These are phyloP conservation scores for Pogonophryne albipinna DNA, from an alignment of 2,797 vertebrate species.

Conservation along the genomic window DNA sequence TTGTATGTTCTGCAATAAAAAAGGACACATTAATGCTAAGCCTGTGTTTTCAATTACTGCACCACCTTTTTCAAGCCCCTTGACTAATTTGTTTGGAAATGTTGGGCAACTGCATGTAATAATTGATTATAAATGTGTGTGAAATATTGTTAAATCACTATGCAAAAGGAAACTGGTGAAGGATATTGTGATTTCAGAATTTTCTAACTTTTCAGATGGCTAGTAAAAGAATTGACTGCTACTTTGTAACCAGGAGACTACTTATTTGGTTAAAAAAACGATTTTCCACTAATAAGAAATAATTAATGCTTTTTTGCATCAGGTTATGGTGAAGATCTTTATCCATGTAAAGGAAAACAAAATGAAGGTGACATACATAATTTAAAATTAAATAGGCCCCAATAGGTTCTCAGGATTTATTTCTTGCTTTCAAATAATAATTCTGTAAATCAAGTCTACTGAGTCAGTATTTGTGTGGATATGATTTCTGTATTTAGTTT, in stretches of 20 bases:
- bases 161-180: background rate
- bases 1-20: slow-evolving; percentile 85
- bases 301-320: background rate
- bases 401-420: too few relatives aligned
- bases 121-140: background rate
- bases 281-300: too few relatives aligned
- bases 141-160: background rate
- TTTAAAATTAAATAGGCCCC: too few relatives aligned
- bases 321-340: background rate
- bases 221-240: background rate
- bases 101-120: background rate
- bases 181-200: background rate
- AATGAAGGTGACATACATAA: background rate
- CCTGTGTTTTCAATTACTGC: slow-evolving; percentile 49
- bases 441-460: too few relatives aligned
- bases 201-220: background rate
- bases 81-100: slow-evolving; percentile 3
- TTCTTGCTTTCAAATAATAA: too few relatives aligned
- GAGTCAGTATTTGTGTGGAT: too few relatives aligned
- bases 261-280: background rate
- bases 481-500: too few relatives aligned
- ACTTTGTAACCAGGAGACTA: background rate
- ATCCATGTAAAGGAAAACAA: background rate
- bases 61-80: background rate
- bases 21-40: slow-evolving; percentile 62